Evolutionary conservation across 2,888 invertebrate genomes (phyloP).

Genomic region (Drosophila affinis): DNA sequence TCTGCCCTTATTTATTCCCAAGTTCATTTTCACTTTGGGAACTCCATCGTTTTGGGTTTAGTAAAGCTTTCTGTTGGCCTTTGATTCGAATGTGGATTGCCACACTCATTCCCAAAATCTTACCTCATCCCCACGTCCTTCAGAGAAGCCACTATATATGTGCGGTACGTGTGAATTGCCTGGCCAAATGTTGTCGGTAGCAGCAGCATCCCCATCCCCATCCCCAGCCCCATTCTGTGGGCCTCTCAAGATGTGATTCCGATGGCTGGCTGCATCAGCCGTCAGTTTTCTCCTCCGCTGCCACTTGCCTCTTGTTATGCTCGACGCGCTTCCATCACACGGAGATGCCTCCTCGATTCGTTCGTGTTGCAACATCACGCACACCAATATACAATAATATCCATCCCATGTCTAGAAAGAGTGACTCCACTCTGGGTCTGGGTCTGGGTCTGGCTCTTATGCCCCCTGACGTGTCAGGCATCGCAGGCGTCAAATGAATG

Average conservation of each 20-base stretch:
- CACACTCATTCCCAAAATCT: background rate
- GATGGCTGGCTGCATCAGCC: slow-evolving; percentile 42
- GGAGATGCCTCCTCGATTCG: slow-evolving; percentile 26
- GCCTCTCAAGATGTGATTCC: slow-evolving; percentile 43
- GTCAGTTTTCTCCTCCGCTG: slow-evolving; percentile 24
- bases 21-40: slow-evolving; percentile 9
- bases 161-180: slow-evolving; percentile 73
- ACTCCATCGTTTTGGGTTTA: slow-evolving; percentile 17
- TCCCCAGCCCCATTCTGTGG: background rate
- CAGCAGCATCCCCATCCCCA: slow-evolving; percentile 3
- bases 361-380: slow-evolving; percentile 78
- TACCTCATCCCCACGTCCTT: slow-evolving; percentile 6
- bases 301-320: slow-evolving; percentile 61
- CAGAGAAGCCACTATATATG: slow-evolving; percentile 57
- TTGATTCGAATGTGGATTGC: slow-evolving; percentile 36
- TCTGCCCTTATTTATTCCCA: background rate
- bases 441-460: background rate
- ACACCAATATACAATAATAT: slow-evolving; percentile 80
- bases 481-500: slow-evolving; percentile 76
- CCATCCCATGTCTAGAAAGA: background rate
- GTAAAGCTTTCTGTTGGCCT: slow-evolving; percentile 3
- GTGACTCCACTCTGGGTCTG: background rate
- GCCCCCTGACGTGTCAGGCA: slow-evolving; percentile 54
- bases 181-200: slow-evolving; percentile 58
- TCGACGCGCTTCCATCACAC: slow-evolving; percentile 76